These are phyloP conservation scores for Streblospio benedicti DNA, from an alignment of 1,140 invertebrate species.

Conservation along the genomic window DNA sequence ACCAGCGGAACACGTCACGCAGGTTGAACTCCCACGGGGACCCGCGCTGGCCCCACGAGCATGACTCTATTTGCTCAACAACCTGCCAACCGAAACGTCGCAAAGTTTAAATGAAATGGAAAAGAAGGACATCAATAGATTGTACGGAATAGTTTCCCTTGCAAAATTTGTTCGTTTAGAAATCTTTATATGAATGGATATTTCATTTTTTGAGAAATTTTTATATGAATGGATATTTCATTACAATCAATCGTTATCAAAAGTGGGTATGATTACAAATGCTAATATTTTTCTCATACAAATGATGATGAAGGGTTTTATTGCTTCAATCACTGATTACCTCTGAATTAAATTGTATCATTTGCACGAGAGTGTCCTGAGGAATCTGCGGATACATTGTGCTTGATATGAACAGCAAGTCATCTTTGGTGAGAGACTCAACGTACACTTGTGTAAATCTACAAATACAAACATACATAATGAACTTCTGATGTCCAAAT, in stretches of 20 bases:
- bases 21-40: constrained; percentile 93
- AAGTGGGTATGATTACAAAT: no score
- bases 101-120: no score
- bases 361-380: constrained; percentile 53
- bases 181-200: no score
- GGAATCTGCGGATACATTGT: constrained; percentile 48
- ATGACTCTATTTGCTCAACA: no score
- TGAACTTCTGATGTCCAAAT: background rate
- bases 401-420: constrained; percentile 59
- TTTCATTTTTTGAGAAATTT: no score
- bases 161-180: no score
- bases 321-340: constrained; percentile 25
- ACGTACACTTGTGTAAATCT: constrained; percentile 62
- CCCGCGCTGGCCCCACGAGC: constrained; percentile 62
- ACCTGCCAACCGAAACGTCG: no score
- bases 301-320: background rate
- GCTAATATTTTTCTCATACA: background rate
- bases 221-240: no score
- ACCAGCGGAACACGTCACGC: constrained; percentile 88
- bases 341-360: constrained; percentile 73
- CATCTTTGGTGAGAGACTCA: constrained; percentile 65
- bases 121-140: background rate
- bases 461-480: constrained; percentile 6
- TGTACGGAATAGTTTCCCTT: no score
- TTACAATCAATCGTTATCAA: no score